Percentiles rank a stretch among this genome's conserved stretches.
Conservation (phyloP, 2,113 vertebrate genomes). For the Microcebus tavaratra region DNA sequence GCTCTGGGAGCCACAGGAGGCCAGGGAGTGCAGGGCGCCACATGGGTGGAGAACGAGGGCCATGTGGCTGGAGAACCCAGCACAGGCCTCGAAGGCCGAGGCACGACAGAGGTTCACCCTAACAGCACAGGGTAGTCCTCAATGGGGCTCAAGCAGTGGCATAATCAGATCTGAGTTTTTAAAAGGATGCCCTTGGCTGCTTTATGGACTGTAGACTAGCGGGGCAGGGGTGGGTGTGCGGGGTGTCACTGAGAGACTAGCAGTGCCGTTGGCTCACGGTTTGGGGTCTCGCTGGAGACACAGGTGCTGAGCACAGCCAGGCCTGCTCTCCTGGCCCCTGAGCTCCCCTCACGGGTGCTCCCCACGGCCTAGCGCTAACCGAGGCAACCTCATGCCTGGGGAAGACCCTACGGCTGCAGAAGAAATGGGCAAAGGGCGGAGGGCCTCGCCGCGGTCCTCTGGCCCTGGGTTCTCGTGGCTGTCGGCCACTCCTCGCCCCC, state of each 20-base stretch:
- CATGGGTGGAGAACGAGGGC: background rate
- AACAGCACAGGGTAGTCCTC: background rate
- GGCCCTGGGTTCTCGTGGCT: background rate
- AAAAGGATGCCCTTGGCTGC: background rate
- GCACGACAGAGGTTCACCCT: background rate
- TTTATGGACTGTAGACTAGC: background rate
- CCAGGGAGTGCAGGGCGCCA: background rate
- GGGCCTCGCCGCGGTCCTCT: background rate
- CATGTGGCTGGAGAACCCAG: fast-evolving
- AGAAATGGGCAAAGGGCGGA: background rate
- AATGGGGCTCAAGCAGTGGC: background rate
- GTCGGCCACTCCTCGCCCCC: fast-evolving
- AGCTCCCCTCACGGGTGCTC: background rate
- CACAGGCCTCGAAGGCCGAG: background rate
- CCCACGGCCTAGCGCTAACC: background rate
- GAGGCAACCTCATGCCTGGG: too few relatives aligned
- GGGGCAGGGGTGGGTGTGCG: background rate
- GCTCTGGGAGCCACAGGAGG: background rate
- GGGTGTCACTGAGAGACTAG: too few relatives aligned
- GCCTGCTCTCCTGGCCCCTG: background rate
- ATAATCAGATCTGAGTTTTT: background rate
- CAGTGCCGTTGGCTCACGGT: background rate
- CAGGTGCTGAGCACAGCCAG: too few relatives aligned
- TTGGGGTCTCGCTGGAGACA: background rate
- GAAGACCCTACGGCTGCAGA: background rate